Conservation (phyloP, 1,140 invertebrate species). For the Leguminivora glycinivorella region DNA sequence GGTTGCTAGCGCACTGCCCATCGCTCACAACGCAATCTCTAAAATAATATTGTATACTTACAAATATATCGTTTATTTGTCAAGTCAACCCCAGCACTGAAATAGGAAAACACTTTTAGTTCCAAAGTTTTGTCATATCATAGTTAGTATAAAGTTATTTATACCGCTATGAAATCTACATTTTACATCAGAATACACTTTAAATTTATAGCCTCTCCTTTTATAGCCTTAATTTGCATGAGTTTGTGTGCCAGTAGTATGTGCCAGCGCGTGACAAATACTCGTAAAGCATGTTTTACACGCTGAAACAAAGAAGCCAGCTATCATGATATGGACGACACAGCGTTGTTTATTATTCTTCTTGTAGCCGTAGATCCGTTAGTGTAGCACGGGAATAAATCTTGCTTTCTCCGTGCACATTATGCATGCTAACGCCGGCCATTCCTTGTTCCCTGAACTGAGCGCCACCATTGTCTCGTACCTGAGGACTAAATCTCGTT, state of each 20-base stretch:
- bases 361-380: constrained; percentile 35
- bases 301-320: constrained; percentile 1
- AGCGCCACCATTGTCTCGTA: constrained; percentile 19
- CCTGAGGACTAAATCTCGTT: constrained; percentile 25
- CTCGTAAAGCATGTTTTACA: not conserved
- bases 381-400: constrained; percentile 47
- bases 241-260: constrained; percentile 1
- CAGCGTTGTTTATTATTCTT: constrained; percentile 30
- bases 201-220: not conserved
- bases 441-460: constrained; percentile 40
- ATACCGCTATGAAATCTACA: not conserved
- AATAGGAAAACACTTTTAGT: not conserved
- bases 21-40: too few relatives aligned
- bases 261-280: too few relatives aligned
- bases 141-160: not conserved
- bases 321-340: constrained; percentile 9
- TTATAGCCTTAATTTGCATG: constrained; percentile 10
- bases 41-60: too few relatives aligned
- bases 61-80: not conserved
- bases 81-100: not conserved
- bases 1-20: too few relatives aligned
- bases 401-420: constrained; percentile 55
- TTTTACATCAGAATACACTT: not conserved
- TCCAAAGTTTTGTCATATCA: not conserved
- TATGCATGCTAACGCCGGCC: constrained; percentile 54